Percentiles rank a stretch among this genome's conserved stretches.
These are phyloP conservation scores for Chiroxiphia lanceolata DNA, from an alignment of 2,797 vertebrate species.

Conservation along the genomic window DNA sequence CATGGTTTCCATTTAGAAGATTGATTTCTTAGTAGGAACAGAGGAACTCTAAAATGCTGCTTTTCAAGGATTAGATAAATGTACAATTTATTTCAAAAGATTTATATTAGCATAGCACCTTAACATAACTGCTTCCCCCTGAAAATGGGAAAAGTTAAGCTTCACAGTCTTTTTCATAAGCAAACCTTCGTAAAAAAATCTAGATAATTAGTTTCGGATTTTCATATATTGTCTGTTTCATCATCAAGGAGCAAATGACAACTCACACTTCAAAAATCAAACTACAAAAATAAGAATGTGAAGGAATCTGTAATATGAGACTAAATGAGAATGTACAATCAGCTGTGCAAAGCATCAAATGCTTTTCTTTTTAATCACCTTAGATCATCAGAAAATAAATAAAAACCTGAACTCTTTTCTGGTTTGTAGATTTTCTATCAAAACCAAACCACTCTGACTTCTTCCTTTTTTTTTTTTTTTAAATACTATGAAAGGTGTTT, in stretches of 20 bases:
- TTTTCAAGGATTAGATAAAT: background rate
- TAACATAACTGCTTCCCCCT: background rate
- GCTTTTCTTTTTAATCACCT: background rate
- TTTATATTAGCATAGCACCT: background rate
- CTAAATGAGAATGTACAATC: background rate
- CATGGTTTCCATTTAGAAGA: background rate
- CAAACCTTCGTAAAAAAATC: background rate
- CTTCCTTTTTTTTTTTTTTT: background rate
- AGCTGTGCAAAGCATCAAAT: background rate
- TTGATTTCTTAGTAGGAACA: background rate
- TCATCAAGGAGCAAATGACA: background rate
- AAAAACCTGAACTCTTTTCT: background rate
- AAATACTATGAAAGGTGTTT: background rate
- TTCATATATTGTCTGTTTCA: background rate
- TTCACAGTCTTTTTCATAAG: background rate
- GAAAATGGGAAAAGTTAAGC: background rate
- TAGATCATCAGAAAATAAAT: background rate
- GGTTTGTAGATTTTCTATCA: background rate
- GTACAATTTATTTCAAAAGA: background rate
- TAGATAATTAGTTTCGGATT: background rate
- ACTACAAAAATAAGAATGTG: background rate
- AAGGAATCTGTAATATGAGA: background rate
- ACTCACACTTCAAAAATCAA: background rate
- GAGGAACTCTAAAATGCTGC: background rate
- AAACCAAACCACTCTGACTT: background rate